Evolutionary conservation across 2,113 vertebrate species (phyloP).

Genomic region (Physeter macrocephalus): DNA sequence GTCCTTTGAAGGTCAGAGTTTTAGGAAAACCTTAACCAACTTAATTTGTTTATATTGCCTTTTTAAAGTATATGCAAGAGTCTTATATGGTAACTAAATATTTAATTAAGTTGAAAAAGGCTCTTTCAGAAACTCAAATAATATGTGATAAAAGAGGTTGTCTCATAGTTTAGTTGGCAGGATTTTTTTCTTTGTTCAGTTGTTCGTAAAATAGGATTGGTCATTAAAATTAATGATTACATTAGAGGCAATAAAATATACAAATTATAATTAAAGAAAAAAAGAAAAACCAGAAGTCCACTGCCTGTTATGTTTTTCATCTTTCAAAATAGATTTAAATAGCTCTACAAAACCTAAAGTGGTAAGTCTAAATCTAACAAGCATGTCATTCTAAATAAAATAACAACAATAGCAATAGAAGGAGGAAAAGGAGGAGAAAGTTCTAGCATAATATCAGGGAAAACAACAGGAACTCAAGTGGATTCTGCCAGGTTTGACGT

Average conservation of each 20-base stretch:
- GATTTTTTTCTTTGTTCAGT: background rate
- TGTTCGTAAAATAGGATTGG: background rate
- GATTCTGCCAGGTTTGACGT: background rate
- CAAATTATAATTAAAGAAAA: no score
- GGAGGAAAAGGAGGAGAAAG: no score
- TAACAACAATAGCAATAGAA: no score
- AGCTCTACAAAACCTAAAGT: background rate
- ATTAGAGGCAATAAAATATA: no score
- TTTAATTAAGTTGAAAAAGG: no score
- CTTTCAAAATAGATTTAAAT: background rate
- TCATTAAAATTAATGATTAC: background rate
- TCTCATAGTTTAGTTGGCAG: background rate
- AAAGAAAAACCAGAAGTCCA: fast-evolving
- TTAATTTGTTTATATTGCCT: no score
- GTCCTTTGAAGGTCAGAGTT: no score
- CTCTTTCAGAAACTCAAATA: no score
- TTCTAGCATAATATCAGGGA: fast-evolving
- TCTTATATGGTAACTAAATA: no score
- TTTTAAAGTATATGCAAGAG: no score
- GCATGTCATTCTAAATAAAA: background rate
- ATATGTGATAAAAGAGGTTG: no score
- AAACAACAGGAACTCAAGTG: background rate
- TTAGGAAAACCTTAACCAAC: no score
- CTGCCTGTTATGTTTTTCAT: fast-evolving
- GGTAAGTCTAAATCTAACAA: background rate